Evolutionary conservation across 2,888 invertebrate genomes (phyloP).

Genomic region (Synanthedon vespiformis): DNA sequence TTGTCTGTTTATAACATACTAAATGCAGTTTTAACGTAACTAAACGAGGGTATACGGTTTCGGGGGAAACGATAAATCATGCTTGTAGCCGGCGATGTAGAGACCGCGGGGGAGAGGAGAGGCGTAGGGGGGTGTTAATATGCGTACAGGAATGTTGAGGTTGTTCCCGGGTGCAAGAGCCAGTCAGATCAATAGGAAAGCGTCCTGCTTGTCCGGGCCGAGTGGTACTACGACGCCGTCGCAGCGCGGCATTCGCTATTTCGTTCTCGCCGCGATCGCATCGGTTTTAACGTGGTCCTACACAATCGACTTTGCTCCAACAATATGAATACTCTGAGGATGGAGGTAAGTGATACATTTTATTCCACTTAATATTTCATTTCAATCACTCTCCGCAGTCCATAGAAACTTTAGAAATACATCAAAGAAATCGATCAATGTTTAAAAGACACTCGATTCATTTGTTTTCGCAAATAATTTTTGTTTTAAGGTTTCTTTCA

Average conservation of each 20-base stretch:
- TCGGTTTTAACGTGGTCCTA: not conserved
- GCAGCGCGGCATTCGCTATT: constrained; percentile 17
- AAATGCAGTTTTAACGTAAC: too few relatives aligned
- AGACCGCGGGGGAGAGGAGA: constrained; percentile 17
- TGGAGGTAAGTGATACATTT: constrained; percentile 21
- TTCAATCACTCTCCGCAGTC: too few relatives aligned
- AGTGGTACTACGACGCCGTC: too few relatives aligned
- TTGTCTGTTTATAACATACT: too few relatives aligned
- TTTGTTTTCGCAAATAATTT: too few relatives aligned
- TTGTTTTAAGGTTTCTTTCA: too few relatives aligned
- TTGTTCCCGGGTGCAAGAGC: constrained; percentile 37
- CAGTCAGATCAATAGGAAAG: constrained; percentile 55
- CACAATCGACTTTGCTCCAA: not conserved
- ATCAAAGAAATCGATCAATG: too few relatives aligned
- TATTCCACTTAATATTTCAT: not conserved
- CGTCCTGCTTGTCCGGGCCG: constrained; percentile 29
- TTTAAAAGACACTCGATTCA: too few relatives aligned
- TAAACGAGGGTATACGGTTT: constrained; percentile 41
- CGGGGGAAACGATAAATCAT: constrained; percentile 58
- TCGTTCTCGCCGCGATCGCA: not conserved
- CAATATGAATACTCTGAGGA: constrained; percentile 7
- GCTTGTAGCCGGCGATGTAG: constrained; percentile 41
- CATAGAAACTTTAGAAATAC: too few relatives aligned
- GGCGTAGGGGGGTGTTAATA: constrained; percentile 17
- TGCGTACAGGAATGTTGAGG: constrained; percentile 26